Evolutionary conservation across 2,888 invertebrate genomes (phyloP), one percentile per base, ranked within the genome.

Genomic region (Sisyra terminalis): DNA sequence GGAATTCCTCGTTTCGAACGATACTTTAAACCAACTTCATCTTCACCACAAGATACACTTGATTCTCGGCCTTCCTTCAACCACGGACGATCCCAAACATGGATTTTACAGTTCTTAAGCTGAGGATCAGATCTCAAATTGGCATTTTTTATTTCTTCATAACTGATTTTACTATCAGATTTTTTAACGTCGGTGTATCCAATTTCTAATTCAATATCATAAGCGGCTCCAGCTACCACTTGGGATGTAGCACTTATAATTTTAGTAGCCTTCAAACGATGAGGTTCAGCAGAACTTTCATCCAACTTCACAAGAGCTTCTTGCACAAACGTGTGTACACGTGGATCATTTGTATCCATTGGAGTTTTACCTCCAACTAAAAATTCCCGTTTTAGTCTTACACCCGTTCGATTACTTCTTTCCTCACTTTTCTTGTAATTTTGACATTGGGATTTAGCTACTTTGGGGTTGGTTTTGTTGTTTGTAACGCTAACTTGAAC

Each of bases 11-110:
- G 39, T 29, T 39, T 39, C 3, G 30, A 29, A 6, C 30, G 14
- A 14, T 11, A 39, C 9, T 29, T 29, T 11, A 29, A 11, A 13
- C 29, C 14, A 14, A 15, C 45, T 32, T 45, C 43, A 14, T 50
- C 50, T 16, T 50, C 47, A 34, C 58, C 57, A 46, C 66, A 67
- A 36, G 58, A 55, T 30, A 66, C 64, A 9, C 52, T 49, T 1
- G 67, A 54, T 54, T 65, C 57, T 45, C 57, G 58, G 4, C 62
- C 62, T 40, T 39, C 56, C 16, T 68, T 62, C 40, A 71, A 47
- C 76, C 76, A 78, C 3, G 71, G 67, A 50, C 66, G 63, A 39
- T 73, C 68, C 75, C 73, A 76, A 37, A 75, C 61, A 42, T 57
- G 50, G 29, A 75, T 54, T 17, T 61, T 49, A 51, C 76, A 77